phyloP scores from a whole-genome alignment of 2,888 invertebrate genomes.

The Oscheius myriophilus region DNA sequence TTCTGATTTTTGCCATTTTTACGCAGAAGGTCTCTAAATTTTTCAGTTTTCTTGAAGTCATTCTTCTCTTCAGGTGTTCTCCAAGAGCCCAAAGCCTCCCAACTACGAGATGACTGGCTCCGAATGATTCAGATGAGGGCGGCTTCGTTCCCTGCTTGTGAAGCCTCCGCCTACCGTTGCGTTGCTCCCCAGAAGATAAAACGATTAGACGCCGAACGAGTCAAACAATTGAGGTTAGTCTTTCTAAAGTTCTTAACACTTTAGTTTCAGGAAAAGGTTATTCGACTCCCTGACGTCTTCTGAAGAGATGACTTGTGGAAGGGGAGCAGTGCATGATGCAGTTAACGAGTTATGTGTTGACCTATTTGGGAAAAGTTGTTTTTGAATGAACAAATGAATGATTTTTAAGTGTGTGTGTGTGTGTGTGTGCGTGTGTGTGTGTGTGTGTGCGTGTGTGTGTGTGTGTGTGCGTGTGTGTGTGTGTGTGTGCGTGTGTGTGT shows the following conservation, averaged over 20 bases:
- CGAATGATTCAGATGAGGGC: slow-evolving; percentile 40
- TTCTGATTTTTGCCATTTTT: slow-evolving; percentile 51
- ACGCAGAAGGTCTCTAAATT: slow-evolving; percentile 35
- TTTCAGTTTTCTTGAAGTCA: neutral
- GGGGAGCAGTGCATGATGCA: slow-evolving; percentile 43
- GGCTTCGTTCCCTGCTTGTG: slow-evolving; percentile 43
- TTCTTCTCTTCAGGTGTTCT: slow-evolving; percentile 32
- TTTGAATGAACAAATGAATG: slow-evolving; percentile 28
- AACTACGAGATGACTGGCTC: slow-evolving; percentile 45
- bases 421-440: too few species aligned
- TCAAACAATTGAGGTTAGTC: slow-evolving; percentile 5
- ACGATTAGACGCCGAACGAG: slow-evolving; percentile 14
- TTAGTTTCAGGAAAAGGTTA: slow-evolving; percentile 32
- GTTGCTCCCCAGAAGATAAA: slow-evolving; percentile 4
- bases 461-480: too few species aligned
- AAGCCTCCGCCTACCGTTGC: slow-evolving; percentile 41
- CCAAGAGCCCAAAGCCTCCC: slow-evolving; percentile 43
- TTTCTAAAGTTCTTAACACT: too few species aligned
- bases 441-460: too few species aligned
- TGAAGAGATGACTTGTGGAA: slow-evolving; percentile 45
- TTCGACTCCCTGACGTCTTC: slow-evolving; percentile 43
- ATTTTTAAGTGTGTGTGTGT: too few species aligned
- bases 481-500: too few species aligned
- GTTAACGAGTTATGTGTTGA: slow-evolving; percentile 50
- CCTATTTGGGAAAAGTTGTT: slow-evolving; percentile 44